A percentile compares a stretch with the other conserved stretches of the same genome.
phyloP scores from a whole-genome alignment of 2,888 invertebrate species.

The Zelleria hepariella region DNA sequence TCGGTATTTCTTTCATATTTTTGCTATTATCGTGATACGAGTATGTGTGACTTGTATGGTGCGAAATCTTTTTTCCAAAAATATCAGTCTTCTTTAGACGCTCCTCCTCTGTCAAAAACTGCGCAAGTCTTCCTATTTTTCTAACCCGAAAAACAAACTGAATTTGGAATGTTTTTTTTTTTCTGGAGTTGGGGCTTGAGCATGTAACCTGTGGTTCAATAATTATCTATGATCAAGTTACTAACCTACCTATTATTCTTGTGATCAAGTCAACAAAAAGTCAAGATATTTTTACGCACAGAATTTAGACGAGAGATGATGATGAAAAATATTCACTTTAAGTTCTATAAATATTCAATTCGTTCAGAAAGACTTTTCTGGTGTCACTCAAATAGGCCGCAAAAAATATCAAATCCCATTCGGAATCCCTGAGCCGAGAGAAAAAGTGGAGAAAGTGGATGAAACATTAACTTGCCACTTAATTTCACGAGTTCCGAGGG shows the following conservation, averaged over 20 bases:
- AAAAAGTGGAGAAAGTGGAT: background rate
- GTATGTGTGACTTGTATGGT: background rate
- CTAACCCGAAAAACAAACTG: too few relatives aligned
- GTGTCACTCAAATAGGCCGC: background rate
- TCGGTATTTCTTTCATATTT: slow-evolving; percentile 50
- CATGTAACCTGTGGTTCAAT: too few relatives aligned
- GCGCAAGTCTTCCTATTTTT: too few relatives aligned
- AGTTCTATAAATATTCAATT: too few relatives aligned
- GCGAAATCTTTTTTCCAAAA: background rate
- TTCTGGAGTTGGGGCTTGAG: too few relatives aligned
- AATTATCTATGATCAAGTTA: too few relatives aligned
- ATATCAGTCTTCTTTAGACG: background rate
- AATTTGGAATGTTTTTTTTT: too few relatives aligned
- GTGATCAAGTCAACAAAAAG: too few relatives aligned
- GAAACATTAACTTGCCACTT: slow-evolving; percentile 25
- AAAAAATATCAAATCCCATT: background rate
- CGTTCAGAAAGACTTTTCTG: background rate
- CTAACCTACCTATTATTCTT: background rate
- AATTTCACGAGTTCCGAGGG: slow-evolving; percentile 38
- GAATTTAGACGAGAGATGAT: too few relatives aligned
- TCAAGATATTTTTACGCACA: too few relatives aligned
- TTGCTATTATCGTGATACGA: slow-evolving; percentile 13
- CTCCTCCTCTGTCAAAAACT: too few relatives aligned
- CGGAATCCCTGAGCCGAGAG: background rate
- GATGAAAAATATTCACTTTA: too few relatives aligned